Percentiles rank a stretch among this genome's conserved stretches.
Evolutionary conservation across 2,113 vertebrate genomes (phyloP).

Genomic region (Solea solea): DNA sequence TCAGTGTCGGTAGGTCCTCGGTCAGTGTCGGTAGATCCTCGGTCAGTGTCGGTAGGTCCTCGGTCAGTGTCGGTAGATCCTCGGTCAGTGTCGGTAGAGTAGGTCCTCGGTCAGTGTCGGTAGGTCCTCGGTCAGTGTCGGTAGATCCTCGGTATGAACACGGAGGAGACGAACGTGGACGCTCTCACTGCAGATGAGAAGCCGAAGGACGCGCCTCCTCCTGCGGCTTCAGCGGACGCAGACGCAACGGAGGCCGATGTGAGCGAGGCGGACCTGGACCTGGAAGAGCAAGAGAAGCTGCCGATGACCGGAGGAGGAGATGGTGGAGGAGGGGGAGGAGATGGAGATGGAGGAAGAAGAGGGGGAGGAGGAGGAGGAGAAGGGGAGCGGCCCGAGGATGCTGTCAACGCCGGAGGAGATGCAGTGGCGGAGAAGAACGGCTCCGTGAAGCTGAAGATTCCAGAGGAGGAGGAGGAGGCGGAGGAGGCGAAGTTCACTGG

Average conservation of each 20-base stretch:
- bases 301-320: constrained; percentile 79
- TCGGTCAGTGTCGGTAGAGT: background rate
- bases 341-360: constrained; percentile 64
- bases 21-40: no score
- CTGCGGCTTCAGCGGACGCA: constrained; percentile 22
- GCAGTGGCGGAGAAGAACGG: constrained; percentile 82
- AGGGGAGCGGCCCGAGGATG: constrained; percentile 38
- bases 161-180: constrained; percentile 53
- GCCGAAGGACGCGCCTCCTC: constrained; percentile 47
- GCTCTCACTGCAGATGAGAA: constrained; percentile 26
- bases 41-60: no score
- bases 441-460: constrained; percentile 81
- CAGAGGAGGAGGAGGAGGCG: constrained; percentile 55
- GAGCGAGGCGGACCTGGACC: constrained; percentile 89
- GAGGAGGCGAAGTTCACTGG: constrained; percentile 84
- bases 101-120: no score
- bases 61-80: background rate
- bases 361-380: constrained; percentile 63
- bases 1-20: background rate
- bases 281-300: constrained; percentile 86
- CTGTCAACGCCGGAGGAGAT: background rate
- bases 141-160: constrained; percentile 48
- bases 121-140: no score
- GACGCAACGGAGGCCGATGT: constrained; percentile 77
- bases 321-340: constrained; percentile 18